Conservation (phyloP, 2,113 vertebrate genomes). For the Neodontobutis hainanensis region DNA sequence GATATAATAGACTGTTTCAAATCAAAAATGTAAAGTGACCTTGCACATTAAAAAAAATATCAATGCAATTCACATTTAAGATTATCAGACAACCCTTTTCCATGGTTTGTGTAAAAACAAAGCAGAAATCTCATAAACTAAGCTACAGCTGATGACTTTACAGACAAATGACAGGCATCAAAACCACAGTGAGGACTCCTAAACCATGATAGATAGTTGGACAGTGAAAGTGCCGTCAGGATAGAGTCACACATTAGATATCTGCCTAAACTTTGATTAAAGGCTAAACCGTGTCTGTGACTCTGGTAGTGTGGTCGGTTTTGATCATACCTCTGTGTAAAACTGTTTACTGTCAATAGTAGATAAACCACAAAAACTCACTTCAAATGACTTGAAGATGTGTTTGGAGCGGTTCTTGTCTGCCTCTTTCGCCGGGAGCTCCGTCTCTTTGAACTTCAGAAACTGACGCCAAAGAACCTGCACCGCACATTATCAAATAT, state of each 20-base stretch:
- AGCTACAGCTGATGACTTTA: neutral
- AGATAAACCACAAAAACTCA: conserved; percentile 20
- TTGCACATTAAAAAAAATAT: no score
- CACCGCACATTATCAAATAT: neutral
- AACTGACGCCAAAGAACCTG: conserved; percentile 96
- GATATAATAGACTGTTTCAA: no score
- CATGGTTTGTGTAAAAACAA: neutral
- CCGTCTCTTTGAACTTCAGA: conserved; percentile 92
- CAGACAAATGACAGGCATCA: no score
- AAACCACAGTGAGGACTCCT: no score
- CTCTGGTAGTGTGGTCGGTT: neutral
- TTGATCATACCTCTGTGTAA: neutral
- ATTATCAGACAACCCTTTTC: neutral
- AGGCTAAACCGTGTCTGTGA: neutral
- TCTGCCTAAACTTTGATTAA: neutral
- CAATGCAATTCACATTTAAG: no score
- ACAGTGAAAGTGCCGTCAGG: neutral
- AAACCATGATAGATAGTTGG: neutral
- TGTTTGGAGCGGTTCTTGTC: conserved; percentile 93
- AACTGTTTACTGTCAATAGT: neutral
- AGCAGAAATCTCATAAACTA: neutral
- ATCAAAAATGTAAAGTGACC: no score
- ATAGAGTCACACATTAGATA: neutral
- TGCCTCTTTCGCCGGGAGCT: conserved; percentile 90
- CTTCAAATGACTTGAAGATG: conserved; percentile 91